Percentiles rank a stretch among this genome's conserved stretches.
These are phyloP conservation scores for Limnephilus auricula DNA, from an alignment of 2,888 invertebrate genomes.

Conservation along the genomic window DNA sequence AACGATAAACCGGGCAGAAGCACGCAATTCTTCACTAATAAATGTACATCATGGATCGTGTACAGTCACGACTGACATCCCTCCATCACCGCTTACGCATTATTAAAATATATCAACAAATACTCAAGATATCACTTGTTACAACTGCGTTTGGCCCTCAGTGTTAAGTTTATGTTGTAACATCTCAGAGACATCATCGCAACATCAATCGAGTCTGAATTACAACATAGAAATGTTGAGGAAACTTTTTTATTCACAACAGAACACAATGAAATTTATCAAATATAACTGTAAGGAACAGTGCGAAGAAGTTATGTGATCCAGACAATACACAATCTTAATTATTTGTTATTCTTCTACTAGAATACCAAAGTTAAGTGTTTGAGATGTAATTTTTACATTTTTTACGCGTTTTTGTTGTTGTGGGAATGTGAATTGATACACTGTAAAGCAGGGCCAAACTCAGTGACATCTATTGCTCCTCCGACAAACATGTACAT, in stretches of 20 bases:
- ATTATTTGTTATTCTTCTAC: background rate
- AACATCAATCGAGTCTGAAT: background rate
- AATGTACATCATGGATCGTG: constrained; percentile 27
- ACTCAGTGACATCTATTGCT: constrained; percentile 25
- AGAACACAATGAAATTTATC: background rate
- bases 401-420: background rate
- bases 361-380: background rate
- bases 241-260: background rate
- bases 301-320: no score
- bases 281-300: no score
- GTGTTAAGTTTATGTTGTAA: background rate
- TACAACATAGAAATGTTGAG: background rate
- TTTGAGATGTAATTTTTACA: background rate
- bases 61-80: constrained; percentile 8
- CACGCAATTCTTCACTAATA: constrained; percentile 49
- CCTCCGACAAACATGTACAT: constrained; percentile 3
- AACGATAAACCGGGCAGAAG: constrained; percentile 47
- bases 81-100: background rate
- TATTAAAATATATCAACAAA: constrained; percentile 37
- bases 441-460: background rate
- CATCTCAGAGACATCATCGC: background rate
- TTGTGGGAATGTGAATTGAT: background rate
- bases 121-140: constrained; percentile 42
- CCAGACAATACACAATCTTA: background rate
- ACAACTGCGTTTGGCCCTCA: background rate